Evolutionary conservation across 53 echinoderm and acorn worm species (phyloP).

Genomic region (Henricia sp.): DNA sequence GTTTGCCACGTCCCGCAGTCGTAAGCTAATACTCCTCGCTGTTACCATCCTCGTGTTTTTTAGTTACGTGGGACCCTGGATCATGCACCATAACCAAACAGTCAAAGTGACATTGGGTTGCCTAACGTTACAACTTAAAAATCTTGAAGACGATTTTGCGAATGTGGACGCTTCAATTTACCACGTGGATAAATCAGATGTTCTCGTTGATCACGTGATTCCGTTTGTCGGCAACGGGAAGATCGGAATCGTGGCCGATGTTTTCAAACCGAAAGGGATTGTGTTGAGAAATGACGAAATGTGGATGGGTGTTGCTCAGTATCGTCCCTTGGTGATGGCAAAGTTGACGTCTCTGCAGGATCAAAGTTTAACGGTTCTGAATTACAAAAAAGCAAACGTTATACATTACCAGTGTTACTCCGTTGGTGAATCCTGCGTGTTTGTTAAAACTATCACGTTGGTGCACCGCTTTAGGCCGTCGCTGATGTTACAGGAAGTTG

Average conservation of each 20-base stretch:
- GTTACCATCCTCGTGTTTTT: conserved; percentile 72
- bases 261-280: conserved; percentile 71
- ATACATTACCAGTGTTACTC: conserved; percentile 88
- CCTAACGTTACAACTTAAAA: conserved; percentile 75
- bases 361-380: conserved; percentile 81
- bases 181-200: conserved; percentile 58
- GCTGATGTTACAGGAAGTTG: conserved; percentile 80
- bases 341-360: conserved; percentile 68
- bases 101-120: conserved; percentile 87
- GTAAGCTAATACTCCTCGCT: conserved; percentile 63
- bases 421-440: conserved; percentile 81
- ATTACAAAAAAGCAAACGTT: conserved; percentile 81
- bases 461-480: conserved; percentile 80
- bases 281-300: conserved; percentile 65
- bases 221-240: conserved; percentile 92
- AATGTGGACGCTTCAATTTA: conserved; percentile 66
- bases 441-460: conserved; percentile 73
- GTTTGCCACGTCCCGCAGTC: conserved; percentile 67
- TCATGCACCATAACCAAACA: conserved; percentile 86
- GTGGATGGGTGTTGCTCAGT: conserved; percentile 75
- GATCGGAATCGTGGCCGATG: conserved; percentile 76
- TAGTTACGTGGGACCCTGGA: conserved; percentile 89
- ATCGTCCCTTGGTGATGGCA: conserved; percentile 78
- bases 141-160: conserved; percentile 59
- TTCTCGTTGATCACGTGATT: conserved; percentile 55